Percentiles rank a stretch among this genome's conserved stretches.
Evolutionary conservation across 2,888 invertebrate genomes (phyloP).

Genomic region (Platypus cylindrus): DNA sequence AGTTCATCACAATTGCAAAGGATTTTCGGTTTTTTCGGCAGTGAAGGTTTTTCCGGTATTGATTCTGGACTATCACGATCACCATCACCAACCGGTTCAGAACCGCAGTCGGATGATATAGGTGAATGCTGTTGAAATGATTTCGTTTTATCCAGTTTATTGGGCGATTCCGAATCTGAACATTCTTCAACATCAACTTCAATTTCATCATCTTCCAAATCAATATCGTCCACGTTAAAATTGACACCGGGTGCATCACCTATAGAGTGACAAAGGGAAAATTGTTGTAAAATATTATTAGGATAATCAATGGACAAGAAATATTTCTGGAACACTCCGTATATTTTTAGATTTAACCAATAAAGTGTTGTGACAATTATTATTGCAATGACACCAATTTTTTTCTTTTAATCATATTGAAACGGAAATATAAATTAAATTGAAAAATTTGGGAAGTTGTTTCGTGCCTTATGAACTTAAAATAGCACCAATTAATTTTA

Average conservation of each 20-base stretch:
- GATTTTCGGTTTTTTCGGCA: slow-evolving; percentile 34
- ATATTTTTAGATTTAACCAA: no score
- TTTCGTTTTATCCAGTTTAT: slow-evolving; percentile 24
- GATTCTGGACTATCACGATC: slow-evolving; percentile 33
- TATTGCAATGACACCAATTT: no score
- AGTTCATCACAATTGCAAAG: slow-evolving; percentile 54
- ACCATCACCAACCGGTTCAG: slow-evolving; percentile 29
- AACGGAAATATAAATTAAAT: no score
- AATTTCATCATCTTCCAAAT: slow-evolving; percentile 39
- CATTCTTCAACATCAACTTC: slow-evolving; percentile 49
- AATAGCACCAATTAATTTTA: no score
- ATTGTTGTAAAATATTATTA: no score
- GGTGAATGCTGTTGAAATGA: slow-evolving; percentile 27
- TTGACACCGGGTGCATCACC: slow-evolving; percentile 27
- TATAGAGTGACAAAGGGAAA: no score
- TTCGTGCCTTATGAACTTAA: no score
- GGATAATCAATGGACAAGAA: no score
- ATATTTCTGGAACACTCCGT: no score
- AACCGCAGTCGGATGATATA: slow-evolving; percentile 32
- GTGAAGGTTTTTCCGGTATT: slow-evolving; percentile 24
- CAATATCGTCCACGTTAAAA: slow-evolving; percentile 36
- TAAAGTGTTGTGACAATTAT: no score
- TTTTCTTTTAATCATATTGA: no score
- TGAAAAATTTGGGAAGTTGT: no score
- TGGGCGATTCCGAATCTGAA: slow-evolving; percentile 39